These are phyloP conservation scores for Ceratosolen fusciceps DNA, from an alignment of 1,140 invertebrate species.

Conservation along the genomic window DNA sequence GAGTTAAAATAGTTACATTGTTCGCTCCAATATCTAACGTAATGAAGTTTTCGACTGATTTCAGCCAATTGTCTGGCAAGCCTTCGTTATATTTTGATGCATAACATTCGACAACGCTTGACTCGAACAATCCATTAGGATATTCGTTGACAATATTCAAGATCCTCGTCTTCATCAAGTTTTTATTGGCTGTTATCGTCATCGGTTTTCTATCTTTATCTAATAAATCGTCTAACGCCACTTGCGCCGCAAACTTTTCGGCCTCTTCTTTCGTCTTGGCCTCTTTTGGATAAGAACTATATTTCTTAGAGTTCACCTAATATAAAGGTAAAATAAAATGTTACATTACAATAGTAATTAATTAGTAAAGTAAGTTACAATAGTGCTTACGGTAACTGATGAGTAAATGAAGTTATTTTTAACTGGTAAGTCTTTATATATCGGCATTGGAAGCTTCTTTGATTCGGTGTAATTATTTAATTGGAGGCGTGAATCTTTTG, in stretches of 20 bases:
- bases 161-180: slow-evolving; percentile 66
- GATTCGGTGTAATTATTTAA: slow-evolving; percentile 36
- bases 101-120: slow-evolving; percentile 62
- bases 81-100: slow-evolving; percentile 72
- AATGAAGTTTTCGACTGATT: slow-evolving; percentile 69
- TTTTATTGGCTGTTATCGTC: slow-evolving; percentile 55
- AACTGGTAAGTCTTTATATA: slow-evolving; percentile 53
- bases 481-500: slow-evolving; percentile 53
- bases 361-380: slow-evolving; percentile 13
- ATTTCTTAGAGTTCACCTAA: slow-evolving; percentile 70
- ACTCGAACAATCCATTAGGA: slow-evolving; percentile 69
- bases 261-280: slow-evolving; percentile 71
- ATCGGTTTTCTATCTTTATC: slow-evolving; percentile 61
- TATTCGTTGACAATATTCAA: slow-evolving; percentile 70
- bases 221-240: slow-evolving; percentile 68
- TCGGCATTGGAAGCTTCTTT: slow-evolving; percentile 51
- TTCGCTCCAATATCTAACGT: slow-evolving; percentile 70
- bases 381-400: slow-evolving; percentile 59
- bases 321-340: slow-evolving; percentile 35
- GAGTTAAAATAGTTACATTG: slow-evolving; percentile 68
- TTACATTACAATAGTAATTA: not conserved
- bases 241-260: slow-evolving; percentile 70
- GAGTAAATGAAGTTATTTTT: slow-evolving; percentile 50
- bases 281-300: slow-evolving; percentile 75
- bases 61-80: slow-evolving; percentile 73